Conservation (phyloP, 2,888 invertebrate genomes). For the Cataglyphis livida region DNA sequence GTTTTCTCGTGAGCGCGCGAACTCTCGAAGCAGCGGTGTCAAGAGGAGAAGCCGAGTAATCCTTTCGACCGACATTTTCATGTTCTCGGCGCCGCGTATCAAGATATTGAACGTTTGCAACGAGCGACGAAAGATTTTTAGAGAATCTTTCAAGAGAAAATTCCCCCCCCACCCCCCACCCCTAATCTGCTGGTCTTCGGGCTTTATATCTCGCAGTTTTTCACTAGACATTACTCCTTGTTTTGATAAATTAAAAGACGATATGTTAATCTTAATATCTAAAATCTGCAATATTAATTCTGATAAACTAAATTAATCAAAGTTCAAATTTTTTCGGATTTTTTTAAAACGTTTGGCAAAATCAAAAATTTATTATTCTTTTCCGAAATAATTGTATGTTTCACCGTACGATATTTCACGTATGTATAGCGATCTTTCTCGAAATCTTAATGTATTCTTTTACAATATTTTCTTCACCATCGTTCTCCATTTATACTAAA, state of each 20-base stretch:
- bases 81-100: conserved; percentile 47
- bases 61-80: conserved; percentile 68
- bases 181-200: not conserved
- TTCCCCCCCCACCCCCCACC: not conserved
- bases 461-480: not conserved
- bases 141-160: conserved; percentile 53
- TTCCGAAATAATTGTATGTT: not conserved
- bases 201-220: not conserved
- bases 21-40: not conserved
- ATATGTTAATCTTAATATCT: not conserved
- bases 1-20: conserved; percentile 28
- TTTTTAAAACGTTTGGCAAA: not conserved
- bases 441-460: conserved; percentile 5
- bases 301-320: conserved; percentile 22
- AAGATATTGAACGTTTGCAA: conserved; percentile 31
- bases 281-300: not conserved
- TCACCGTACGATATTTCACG: conserved; percentile 1
- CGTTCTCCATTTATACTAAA: not conserved
- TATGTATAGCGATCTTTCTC: not conserved
- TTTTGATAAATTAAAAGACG: not conserved
- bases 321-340: not conserved
- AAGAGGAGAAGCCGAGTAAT: conserved; percentile 53
- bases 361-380: not conserved
- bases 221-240: not conserved
- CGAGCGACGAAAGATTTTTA: conserved; percentile 44